phyloP scores from a whole-genome alignment of 2,113 vertebrate genomes.

The Globicephala melas region DNA sequence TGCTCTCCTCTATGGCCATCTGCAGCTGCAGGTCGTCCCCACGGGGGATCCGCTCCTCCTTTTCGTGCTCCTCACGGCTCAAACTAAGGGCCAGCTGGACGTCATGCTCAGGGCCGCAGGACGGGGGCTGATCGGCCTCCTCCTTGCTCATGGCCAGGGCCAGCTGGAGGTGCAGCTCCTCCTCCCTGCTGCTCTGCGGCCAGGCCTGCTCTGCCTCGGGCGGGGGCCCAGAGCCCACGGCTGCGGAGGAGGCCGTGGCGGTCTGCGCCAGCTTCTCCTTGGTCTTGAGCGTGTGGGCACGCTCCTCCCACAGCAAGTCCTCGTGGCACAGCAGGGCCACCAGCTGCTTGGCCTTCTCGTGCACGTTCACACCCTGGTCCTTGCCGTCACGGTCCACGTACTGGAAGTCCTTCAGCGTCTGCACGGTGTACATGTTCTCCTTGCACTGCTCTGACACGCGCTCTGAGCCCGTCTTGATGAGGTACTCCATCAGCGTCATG shows the following conservation, averaged over 20 bases:
- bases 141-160: slow-evolving; percentile 96
- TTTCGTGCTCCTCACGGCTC: slow-evolving; percentile 91
- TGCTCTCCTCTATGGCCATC: slow-evolving; percentile 96
- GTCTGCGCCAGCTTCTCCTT: slow-evolving; percentile 97
- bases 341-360: slow-evolving; percentile 94
- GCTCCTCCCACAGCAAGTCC: slow-evolving; percentile 91
- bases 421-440: slow-evolving; percentile 95
- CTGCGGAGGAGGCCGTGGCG: slow-evolving; percentile 82
- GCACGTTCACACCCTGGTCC: slow-evolving; percentile 94
- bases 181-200: slow-evolving; percentile 94
- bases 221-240: slow-evolving; percentile 62
- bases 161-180: slow-evolving; percentile 93
- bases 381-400: slow-evolving; percentile 94
- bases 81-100: slow-evolving; percentile 90
- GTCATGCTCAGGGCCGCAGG: slow-evolving; percentile 89
- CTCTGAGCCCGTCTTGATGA: slow-evolving; percentile 95
- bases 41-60: slow-evolving; percentile 92
- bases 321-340: slow-evolving; percentile 93
- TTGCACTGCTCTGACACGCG: slow-evolving; percentile 94
- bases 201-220: slow-evolving; percentile 91
- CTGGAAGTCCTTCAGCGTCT: slow-evolving; percentile 95
- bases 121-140: slow-evolving; percentile 91
- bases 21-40: slow-evolving; percentile 93
- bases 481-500: slow-evolving; percentile 94
- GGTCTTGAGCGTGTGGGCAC: slow-evolving; percentile 93